Conservation (phyloP, 64 coral and sea anemone species). For the Orbicella faveolata region DNA sequence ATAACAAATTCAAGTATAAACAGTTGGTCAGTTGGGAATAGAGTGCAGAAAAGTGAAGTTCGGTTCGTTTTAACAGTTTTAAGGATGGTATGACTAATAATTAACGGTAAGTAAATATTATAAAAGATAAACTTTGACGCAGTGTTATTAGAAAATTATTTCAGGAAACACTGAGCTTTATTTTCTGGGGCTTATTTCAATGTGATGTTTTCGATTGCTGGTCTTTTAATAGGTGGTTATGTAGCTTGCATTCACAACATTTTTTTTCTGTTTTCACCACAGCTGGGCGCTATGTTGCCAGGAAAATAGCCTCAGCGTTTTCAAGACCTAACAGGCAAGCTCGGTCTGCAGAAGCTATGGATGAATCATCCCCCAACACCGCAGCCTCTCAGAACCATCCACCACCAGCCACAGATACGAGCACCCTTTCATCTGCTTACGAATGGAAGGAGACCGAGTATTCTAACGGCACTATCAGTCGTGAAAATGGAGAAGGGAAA, state of each 20-base stretch:
- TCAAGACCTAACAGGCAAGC: background rate
- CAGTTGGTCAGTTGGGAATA: background rate
- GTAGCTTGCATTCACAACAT: background rate
- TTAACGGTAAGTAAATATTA: background rate
- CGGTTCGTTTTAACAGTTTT: background rate
- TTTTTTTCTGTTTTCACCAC: background rate
- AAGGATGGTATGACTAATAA: constrained; percentile 34
- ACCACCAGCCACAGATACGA: background rate
- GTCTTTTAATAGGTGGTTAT: too few species aligned
- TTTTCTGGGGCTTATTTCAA: too few species aligned
- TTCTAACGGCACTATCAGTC: constrained; percentile 1
- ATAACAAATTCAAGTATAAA: background rate
- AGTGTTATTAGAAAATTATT: background rate
- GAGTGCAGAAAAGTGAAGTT: background rate
- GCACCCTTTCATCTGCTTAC: background rate
- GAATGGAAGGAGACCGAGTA: background rate
- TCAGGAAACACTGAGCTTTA: too few species aligned
- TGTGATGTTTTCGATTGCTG: too few species aligned
- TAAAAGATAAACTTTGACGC: background rate
- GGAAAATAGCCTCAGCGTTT: constrained; percentile 19
- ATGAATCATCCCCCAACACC: background rate
- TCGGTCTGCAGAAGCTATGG: background rate
- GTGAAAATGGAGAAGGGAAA: background rate
- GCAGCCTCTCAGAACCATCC: background rate
- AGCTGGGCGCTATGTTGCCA: constrained; percentile 38